These are phyloP conservation scores for Cabera pusaria DNA, from an alignment of 2,888 invertebrate species.

Conservation along the genomic window DNA sequence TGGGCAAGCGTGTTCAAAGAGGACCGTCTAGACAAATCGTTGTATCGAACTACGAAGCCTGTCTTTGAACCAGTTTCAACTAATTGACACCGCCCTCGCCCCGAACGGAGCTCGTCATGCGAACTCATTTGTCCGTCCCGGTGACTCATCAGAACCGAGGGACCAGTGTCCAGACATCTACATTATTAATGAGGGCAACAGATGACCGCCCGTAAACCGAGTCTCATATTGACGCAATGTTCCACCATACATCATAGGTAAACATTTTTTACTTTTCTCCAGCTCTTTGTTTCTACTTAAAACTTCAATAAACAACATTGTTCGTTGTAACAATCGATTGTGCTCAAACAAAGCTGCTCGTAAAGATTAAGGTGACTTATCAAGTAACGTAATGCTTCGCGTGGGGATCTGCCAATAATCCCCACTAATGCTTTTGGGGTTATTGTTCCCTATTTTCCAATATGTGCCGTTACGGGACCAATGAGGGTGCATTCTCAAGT, in stretches of 20 bases:
- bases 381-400: conserved; percentile 64
- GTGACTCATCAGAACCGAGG: conserved; percentile 67
- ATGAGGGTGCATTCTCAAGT: conserved; percentile 73
- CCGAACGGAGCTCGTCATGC: conserved; percentile 44
- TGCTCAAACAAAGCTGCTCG: conserved; percentile 49
- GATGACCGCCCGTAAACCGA: conserved; percentile 51
- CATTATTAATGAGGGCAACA: conserved; percentile 52
- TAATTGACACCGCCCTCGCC: conserved; percentile 59
- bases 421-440: conserved; percentile 63
- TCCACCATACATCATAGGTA: conserved; percentile 6
- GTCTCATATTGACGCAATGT: conserved; percentile 20
- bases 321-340: conserved; percentile 32
- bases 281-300: conserved; percentile 23
- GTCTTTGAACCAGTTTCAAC: conserved; percentile 42
- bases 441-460: conserved; percentile 57
- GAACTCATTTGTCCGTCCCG: conserved; percentile 59
- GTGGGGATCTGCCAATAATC: conserved; percentile 75
- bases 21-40: conserved; percentile 40
- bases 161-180: conserved; percentile 37
- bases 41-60: conserved; percentile 37
- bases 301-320: conserved; percentile 27
- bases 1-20: conserved; percentile 21
- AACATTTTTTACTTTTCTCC: conserved; percentile 22
- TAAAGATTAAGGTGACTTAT: conserved; percentile 70
- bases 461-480: conserved; percentile 51